Percentiles rank a stretch among this genome's conserved stretches.
These are phyloP conservation scores for Rhagonycha lutea DNA, from an alignment of 2,888 invertebrate genomes.

Conservation along the genomic window DNA sequence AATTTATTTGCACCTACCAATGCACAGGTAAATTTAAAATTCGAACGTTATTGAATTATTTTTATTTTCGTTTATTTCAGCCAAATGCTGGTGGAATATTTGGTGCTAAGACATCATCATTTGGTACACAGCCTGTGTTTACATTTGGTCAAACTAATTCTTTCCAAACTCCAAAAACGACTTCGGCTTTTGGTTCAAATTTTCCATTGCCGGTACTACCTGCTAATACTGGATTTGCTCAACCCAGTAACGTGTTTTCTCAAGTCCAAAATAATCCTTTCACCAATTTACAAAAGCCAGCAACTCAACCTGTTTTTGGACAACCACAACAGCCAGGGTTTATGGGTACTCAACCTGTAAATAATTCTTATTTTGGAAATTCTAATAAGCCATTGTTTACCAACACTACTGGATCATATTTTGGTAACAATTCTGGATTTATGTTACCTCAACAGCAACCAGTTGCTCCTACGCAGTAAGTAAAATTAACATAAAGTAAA, in stretches of 20 bases:
- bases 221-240: constrained; percentile 46
- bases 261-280: not conserved
- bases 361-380: constrained; percentile 39
- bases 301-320: constrained; percentile 53
- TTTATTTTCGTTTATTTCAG: constrained; percentile 15
- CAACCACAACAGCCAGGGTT: constrained; percentile 40
- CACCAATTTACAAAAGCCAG: constrained; percentile 45
- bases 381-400: constrained; percentile 50
- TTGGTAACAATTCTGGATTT: constrained; percentile 10
- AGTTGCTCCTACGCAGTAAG: constrained; percentile 6
- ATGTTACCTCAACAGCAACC: constrained; percentile 21
- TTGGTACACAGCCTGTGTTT: constrained; percentile 48
- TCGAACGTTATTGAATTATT: not conserved
- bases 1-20: constrained; percentile 44
- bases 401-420: constrained; percentile 35
- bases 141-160: constrained; percentile 45
- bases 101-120: constrained; percentile 40
- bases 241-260: constrained; percentile 42
- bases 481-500: too few relatives aligned
- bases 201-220: constrained; percentile 33
- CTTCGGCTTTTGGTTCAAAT: constrained; percentile 32
- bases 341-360: constrained; percentile 33
- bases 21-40: constrained; percentile 4
- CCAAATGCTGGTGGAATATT: constrained; percentile 36
- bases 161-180: constrained; percentile 44